Conservation (phyloP, 2,888 invertebrate species). For the Slavum lentiscoides region DNA sequence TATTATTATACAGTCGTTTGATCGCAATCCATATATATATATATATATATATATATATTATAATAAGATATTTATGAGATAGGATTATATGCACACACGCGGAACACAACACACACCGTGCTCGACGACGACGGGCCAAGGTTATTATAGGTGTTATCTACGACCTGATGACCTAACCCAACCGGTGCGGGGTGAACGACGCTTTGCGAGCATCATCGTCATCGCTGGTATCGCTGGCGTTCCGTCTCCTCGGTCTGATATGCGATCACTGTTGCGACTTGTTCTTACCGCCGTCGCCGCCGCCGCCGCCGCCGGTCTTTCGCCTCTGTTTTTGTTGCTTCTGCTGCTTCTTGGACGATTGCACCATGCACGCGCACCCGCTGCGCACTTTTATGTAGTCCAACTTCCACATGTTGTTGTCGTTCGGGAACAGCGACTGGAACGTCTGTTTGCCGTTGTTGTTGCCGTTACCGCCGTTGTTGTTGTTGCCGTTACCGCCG, state of each 20-base stretch:
- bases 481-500: constrained; percentile 58
- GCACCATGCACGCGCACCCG: constrained; percentile 81
- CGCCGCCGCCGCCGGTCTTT: constrained; percentile 15
- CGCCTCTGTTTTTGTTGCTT: constrained; percentile 62
- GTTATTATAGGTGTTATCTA: too few relatives aligned
- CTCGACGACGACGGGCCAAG: too few relatives aligned
- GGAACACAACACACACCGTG: too few relatives aligned
- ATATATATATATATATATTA: too few relatives aligned
- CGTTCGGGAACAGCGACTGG: constrained; percentile 55
- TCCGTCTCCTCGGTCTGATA: background rate
- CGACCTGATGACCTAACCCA: background rate
- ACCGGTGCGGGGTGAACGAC: too few relatives aligned
- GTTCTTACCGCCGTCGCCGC: constrained; percentile 9
- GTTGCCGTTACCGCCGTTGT: too few relatives aligned
- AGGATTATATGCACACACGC: too few relatives aligned
- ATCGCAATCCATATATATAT: too few relatives aligned
- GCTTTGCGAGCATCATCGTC: background rate
- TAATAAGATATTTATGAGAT: too few relatives aligned
- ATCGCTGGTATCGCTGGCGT: background rate
- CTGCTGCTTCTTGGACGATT: constrained; percentile 64
- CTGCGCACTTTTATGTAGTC: constrained; percentile 82
- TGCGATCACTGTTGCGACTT: constrained; percentile 15
- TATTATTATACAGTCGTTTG: too few relatives aligned
- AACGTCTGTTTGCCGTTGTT: constrained; percentile 37
- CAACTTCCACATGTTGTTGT: constrained; percentile 69